A percentile compares a stretch with the other conserved stretches of the same genome.
Conservation (phyloP, 2,888 invertebrate species). For the Lithophane leautieri region DNA sequence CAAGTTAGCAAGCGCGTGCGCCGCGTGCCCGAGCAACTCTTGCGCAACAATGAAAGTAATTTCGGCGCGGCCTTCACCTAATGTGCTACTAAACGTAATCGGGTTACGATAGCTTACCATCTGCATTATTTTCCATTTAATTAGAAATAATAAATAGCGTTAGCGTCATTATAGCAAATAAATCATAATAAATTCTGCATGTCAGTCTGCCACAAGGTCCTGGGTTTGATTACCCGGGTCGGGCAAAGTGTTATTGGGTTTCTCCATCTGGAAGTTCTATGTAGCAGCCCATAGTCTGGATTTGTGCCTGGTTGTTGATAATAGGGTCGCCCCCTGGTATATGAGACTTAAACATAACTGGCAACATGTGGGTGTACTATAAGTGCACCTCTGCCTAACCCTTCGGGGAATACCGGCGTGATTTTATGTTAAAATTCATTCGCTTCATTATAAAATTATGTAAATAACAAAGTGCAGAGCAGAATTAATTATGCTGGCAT, state of each 20-base stretch:
- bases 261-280: not conserved
- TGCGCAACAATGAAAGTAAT: slow-evolving; percentile 82
- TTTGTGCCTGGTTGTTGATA: not conserved
- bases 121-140: slow-evolving; percentile 51
- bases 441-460: not conserved
- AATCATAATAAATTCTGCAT: not conserved
- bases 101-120: slow-evolving; percentile 69
- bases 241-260: too few species aligned
- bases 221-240: not conserved
- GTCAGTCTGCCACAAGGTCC: not conserved
- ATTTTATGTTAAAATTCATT: not conserved
- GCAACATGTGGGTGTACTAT: not conserved
- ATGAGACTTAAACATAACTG: not conserved
- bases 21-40: slow-evolving; percentile 60
- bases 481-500: not conserved
- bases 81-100: slow-evolving; percentile 71
- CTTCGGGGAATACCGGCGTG: not conserved
- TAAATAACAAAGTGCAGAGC: not conserved
- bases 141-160: slow-evolving; percentile 25
- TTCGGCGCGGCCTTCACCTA: slow-evolving; percentile 84
- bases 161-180: not conserved
- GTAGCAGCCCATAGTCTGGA: not conserved
- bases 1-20: slow-evolving; percentile 41
- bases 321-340: not conserved
- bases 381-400: not conserved